Percentiles rank a stretch among this genome's conserved stretches.
phyloP scores from a whole-genome alignment of 2,888 invertebrate species.

The Deilephila porcellus region DNA sequence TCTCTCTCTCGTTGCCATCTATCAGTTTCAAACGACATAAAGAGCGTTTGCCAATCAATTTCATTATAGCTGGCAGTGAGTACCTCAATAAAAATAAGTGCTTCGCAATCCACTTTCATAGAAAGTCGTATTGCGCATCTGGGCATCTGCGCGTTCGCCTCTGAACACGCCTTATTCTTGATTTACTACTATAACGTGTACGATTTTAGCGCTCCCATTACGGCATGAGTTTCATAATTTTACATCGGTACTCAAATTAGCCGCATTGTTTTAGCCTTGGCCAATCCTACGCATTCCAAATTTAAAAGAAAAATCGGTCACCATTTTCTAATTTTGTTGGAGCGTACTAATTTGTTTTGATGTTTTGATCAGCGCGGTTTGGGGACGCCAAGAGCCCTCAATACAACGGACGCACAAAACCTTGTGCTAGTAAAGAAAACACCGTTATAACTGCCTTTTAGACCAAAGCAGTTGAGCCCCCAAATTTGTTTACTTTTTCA shows the following conservation, averaged over 20 bases:
- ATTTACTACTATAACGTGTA: conserved; percentile 34
- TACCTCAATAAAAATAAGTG: conserved; percentile 40
- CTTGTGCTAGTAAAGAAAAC: background rate
- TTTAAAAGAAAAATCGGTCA: conserved; percentile 21
- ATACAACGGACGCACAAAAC: background rate
- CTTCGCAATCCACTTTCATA: conserved; percentile 40
- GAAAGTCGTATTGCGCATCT: conserved; percentile 36
- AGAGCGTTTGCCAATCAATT: conserved; percentile 35
- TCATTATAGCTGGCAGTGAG: conserved; percentile 36
- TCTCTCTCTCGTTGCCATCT: conserved; percentile 31
- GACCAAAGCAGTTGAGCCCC: conserved; percentile 49
- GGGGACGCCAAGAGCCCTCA: background rate
- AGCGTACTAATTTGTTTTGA: conserved; percentile 10
- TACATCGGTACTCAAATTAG: background rate
- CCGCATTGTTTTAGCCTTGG: conserved; percentile 19
- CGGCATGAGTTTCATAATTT: conserved; percentile 25
- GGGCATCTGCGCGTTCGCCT: conserved; percentile 32
- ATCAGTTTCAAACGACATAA: conserved; percentile 35
- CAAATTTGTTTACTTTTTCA: conserved; percentile 49
- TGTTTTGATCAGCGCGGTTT: no score
- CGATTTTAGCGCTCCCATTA: conserved; percentile 23
- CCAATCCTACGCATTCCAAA: conserved; percentile 17
- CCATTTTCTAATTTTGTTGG: conserved; percentile 33
- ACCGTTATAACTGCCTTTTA: background rate
- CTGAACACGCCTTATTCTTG: conserved; percentile 30